Conservation (phyloP, 2,797 vertebrate species). For the Myioborus miniatus region DNA sequence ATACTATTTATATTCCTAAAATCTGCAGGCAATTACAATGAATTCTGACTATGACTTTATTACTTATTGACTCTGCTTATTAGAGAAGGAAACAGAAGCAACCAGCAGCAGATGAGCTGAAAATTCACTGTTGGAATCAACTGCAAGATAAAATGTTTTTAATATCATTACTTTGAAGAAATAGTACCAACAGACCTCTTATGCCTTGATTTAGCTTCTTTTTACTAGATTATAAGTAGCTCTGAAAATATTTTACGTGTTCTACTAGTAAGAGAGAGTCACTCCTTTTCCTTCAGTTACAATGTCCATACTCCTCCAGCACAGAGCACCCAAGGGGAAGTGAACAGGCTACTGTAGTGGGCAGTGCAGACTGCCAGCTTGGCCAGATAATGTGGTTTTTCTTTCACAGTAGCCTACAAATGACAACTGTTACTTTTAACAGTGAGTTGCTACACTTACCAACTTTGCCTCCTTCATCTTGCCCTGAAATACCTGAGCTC, state of each 20-base stretch:
- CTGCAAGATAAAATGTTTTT: not conserved
- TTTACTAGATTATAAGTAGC: not conserved
- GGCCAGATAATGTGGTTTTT: rapidly evolving
- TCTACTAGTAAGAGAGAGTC: not conserved
- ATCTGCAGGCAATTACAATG: not conserved
- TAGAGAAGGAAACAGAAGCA: not conserved
- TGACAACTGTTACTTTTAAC: not conserved
- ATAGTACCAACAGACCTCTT: not conserved
- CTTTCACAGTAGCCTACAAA: not conserved
- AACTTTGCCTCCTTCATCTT: not conserved
- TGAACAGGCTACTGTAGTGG: not conserved
- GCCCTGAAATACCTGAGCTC: not conserved
- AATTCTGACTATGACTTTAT: not conserved
- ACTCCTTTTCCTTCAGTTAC: not conserved
- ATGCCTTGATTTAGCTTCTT: not conserved
- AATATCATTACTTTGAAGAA: not conserved
- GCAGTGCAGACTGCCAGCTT: not conserved
- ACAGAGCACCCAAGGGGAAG: not conserved
- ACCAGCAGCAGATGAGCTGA: not conserved
- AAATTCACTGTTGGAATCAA: not conserved
- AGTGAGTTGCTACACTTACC: not conserved
- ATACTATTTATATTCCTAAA: not conserved
- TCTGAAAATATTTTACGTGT: not conserved
- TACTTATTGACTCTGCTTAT: not conserved
- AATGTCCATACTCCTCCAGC: too few species aligned